Evolutionary conservation across 2,113 vertebrate species (phyloP), one percentile per base, ranked within the genome.

Genomic region (Xiphophorus hellerii): DNA sequence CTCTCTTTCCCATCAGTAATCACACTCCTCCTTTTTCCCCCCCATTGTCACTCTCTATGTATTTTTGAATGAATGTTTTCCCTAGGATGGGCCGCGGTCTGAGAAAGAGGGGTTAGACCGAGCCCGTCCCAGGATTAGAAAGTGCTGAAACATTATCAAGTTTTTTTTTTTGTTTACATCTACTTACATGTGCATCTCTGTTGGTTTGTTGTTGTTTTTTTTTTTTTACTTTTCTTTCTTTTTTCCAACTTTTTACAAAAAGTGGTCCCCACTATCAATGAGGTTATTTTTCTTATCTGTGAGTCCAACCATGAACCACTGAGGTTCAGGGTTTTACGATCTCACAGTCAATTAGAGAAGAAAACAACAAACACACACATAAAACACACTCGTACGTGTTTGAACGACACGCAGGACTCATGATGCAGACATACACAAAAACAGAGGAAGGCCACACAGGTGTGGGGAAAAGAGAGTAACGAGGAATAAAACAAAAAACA

Each of bases 141-240:
- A 95, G 94, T 95, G 95, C 94, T 95, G 93, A 94, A 93, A 94
- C 90, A 93, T 92, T 91, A 93, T 95, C 90, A 94, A 95, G 93
- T 93, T 90, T 93, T 54, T 9, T 54, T 54, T 54, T 9, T 25
- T 11, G 91, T 92, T 90, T 76, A 92, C 81, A 89, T 88, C 82
- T 88, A 92, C 90, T 91, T 94, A 90, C 90, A 93, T 94, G 93
- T 94, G 92, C 94, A 94, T 95, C 89, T 93, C 87, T 87, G 83
- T 89, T 92, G 88, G 77, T 92, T 87, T 69, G 76, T 31, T 72
- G 62, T 66, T 66, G 73, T 65, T 60, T 78, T 70, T 69, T 61
- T 22, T 66, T 3, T 37, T 37, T 37, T 12, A 37, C 35, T 37
- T 31, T 72, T 37, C 10, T 66, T 71, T 51, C 58, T 73, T 65